A percentile compares a stretch with the other conserved stretches of the same genome.
Conservation (phyloP, 2,888 invertebrate genomes). For the Cordylochernes scorpioides region DNA sequence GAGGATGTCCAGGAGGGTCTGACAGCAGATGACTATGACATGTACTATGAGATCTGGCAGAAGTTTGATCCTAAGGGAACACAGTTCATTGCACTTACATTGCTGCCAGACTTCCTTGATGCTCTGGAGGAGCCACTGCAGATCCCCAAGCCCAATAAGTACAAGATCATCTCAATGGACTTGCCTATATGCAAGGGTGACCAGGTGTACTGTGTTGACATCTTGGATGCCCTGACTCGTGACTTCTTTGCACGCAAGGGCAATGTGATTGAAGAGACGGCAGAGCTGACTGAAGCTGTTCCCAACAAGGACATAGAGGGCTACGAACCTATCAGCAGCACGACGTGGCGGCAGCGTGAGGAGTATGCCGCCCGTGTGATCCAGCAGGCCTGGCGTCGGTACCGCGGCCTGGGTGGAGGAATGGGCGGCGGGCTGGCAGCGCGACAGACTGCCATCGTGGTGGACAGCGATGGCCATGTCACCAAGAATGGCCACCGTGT, state of each 20-base stretch:
- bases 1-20: slow-evolving; percentile 58
- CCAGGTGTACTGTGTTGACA: slow-evolving; percentile 92
- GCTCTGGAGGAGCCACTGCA: slow-evolving; percentile 85
- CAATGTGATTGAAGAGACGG: slow-evolving; percentile 71
- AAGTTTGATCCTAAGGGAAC: slow-evolving; percentile 93
- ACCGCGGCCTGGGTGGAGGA: slow-evolving; percentile 32
- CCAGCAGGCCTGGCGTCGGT: slow-evolving; percentile 74
- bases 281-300: slow-evolving; percentile 49
- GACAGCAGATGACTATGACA: slow-evolving; percentile 94
- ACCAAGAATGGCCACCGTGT: slow-evolving; percentile 56
- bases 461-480: slow-evolving; percentile 52
- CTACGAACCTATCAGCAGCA: slow-evolving; percentile 79
- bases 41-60: slow-evolving; percentile 99
- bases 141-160: slow-evolving; percentile 93
- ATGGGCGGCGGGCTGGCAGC: slow-evolving; percentile 13
- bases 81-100: slow-evolving; percentile 81
- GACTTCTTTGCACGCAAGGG: slow-evolving; percentile 93
- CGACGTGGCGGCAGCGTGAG: slow-evolving; percentile 79
- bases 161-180: slow-evolving; percentile 93
- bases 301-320: slow-evolving; percentile 49
- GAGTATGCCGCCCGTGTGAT: slow-evolving; percentile 84
- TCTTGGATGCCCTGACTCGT: slow-evolving; percentile 85
- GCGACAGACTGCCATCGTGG: slow-evolving; percentile 52
- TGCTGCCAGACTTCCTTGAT: slow-evolving; percentile 78
- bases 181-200: slow-evolving; percentile 90